Conservation (phyloP, 2,113 vertebrate genomes). For the Lethenteron reissneri region DNA sequence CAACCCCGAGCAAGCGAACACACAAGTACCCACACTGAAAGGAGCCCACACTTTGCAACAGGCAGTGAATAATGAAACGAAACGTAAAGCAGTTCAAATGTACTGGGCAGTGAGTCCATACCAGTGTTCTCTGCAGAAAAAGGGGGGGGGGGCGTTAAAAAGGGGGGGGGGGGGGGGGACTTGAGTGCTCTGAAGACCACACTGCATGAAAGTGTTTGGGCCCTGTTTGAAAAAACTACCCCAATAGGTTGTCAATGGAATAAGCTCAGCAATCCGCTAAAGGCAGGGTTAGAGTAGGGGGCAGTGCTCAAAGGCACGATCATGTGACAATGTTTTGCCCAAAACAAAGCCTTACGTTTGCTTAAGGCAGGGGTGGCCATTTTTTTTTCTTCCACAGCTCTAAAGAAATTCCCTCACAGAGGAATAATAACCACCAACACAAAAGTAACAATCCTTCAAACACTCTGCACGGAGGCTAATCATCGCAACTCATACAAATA, state of each 20-base stretch:
- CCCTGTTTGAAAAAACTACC: background rate
- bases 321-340: conserved; percentile 6
- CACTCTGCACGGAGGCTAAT: no score
- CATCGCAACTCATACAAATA: no score
- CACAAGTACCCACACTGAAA: conserved; percentile 1
- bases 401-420: no score
- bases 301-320: conserved; percentile 4
- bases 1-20: background rate
- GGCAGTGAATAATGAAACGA: conserved; percentile 6
- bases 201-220: background rate
- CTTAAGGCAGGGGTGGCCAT: background rate
- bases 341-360: conserved; percentile 5
- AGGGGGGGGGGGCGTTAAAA: background rate
- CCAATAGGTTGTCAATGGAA: background rate
- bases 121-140: background rate
- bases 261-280: conserved; percentile 4
- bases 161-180: background rate
- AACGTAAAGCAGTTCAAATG: conserved; percentile 6
- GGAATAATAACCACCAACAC: no score
- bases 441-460: no score
- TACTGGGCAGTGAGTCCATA: conserved; percentile 5
- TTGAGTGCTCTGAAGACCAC: conserved; percentile 4
- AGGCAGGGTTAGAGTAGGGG: background rate
- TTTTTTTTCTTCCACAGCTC: background rate
- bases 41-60: conserved; percentile 4